phyloP scores from a whole-genome alignment of 2,113 vertebrate species.

The Melanotaenia duboulayi region DNA sequence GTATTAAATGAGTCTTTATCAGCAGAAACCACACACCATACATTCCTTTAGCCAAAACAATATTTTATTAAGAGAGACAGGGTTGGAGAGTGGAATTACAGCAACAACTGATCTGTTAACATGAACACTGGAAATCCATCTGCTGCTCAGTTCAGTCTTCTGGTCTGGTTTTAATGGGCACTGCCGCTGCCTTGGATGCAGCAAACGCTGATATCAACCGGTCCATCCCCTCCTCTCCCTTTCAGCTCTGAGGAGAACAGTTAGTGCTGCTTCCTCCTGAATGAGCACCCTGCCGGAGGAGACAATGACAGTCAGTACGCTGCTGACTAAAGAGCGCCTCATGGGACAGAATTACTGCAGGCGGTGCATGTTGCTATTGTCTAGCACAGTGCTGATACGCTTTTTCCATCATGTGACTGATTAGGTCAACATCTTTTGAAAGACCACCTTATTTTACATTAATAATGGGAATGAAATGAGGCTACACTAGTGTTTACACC shows the following conservation, averaged over 20 bases:
- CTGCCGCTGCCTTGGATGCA: neutral
- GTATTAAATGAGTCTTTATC: neutral
- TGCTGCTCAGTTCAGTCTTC: constrained; percentile 17
- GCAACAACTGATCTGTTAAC: constrained; percentile 45
- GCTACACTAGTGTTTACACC: neutral
- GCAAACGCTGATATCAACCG: constrained; percentile 68
- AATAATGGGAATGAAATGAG: neutral
- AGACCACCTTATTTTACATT: neutral
- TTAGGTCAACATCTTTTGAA: constrained; percentile 12
- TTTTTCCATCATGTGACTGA: constrained; percentile 17
- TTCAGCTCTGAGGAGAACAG: constrained; percentile 56
- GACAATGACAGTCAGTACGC: constrained; percentile 50
- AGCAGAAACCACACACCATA: constrained; percentile 4
- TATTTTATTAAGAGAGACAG: constrained; percentile 80
- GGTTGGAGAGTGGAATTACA: constrained; percentile 76
- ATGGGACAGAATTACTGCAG: constrained; percentile 51
- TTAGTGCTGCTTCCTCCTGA: constrained; percentile 87
- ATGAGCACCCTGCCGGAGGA: constrained; percentile 81
- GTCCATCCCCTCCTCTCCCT: constrained; percentile 73
- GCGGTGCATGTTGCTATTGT: constrained; percentile 34
- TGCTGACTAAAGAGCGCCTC: constrained; percentile 29
- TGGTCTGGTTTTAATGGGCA: constrained; percentile 29
- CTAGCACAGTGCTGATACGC: constrained; percentile 17
- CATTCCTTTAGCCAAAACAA: constrained; percentile 76
- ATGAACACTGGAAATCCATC: constrained; percentile 34